phyloP scores from a whole-genome alignment of 53 echinoderm and acorn worm genomes.

The Hippasteria phrygiana region DNA sequence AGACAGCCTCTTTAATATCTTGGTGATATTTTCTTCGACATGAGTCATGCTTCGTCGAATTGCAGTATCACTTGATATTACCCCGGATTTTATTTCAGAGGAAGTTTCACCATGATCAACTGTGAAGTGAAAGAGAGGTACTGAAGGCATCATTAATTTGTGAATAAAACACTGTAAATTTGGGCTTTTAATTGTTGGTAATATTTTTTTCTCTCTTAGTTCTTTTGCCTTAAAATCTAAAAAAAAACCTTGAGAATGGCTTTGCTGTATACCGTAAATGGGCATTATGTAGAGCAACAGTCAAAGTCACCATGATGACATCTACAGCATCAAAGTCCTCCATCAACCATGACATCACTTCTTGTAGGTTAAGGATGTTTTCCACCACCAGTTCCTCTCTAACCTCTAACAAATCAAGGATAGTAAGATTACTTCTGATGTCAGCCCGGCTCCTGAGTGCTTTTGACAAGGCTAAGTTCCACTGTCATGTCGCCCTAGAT shows the following conservation, averaged over 20 bases:
- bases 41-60: too few relatives aligned
- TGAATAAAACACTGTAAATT: too few relatives aligned
- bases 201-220: background rate
- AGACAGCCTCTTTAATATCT: too few relatives aligned
- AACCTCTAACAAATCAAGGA: background rate
- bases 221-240: background rate
- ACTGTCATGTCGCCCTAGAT: conserved; percentile 52
- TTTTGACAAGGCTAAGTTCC: conserved; percentile 40
- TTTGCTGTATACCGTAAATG: too few relatives aligned
- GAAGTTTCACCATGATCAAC: too few relatives aligned
- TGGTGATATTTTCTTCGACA: too few relatives aligned
- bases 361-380: background rate
- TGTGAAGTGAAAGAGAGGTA: too few relatives aligned
- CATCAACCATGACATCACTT: background rate
- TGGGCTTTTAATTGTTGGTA: background rate
- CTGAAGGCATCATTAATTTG: too few relatives aligned
- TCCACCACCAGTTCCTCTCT: background rate
- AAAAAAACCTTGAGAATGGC: background rate
- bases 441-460: background rate
- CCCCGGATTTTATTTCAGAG: too few relatives aligned
- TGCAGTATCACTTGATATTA: too few relatives aligned
- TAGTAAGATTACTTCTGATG: conserved; percentile 36
- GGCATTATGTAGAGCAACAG: background rate
- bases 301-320: background rate
- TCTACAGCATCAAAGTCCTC: background rate